These are phyloP conservation scores for Chymomyza costata DNA, from an alignment of 1,140 invertebrate genomes.

Conservation along the genomic window DNA sequence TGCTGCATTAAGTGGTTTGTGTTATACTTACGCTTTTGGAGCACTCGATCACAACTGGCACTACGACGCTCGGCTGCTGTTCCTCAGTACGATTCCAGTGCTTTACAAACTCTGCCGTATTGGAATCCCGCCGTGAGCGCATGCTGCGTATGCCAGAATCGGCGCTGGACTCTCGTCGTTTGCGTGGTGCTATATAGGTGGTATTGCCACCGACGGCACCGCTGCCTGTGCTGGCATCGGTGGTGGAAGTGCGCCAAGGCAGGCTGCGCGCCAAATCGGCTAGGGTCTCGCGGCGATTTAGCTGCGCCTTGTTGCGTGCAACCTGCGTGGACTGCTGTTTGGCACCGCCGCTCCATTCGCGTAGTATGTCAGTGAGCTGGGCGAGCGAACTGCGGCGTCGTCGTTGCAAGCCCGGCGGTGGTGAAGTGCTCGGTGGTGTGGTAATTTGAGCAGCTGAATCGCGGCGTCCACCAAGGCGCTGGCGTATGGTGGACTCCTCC, in stretches of 20 bases:
- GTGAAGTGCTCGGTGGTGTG: slow-evolving; percentile 81
- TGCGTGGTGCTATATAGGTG: slow-evolving; percentile 78
- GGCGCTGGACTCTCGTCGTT: slow-evolving; percentile 87
- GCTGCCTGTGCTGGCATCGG: slow-evolving; percentile 75
- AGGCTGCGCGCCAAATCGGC: slow-evolving; percentile 87
- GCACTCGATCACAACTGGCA: slow-evolving; percentile 59
- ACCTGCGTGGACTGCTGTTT: slow-evolving; percentile 58
- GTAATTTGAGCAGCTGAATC: slow-evolving; percentile 93
- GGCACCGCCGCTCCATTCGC: slow-evolving; percentile 88
- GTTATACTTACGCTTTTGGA: slow-evolving; percentile 63
- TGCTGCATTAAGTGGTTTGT: neutral
- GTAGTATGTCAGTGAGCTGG: slow-evolving; percentile 89
- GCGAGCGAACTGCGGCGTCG: slow-evolving; percentile 88
- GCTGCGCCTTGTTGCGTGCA: slow-evolving; percentile 79
- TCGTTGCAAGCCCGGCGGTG: slow-evolving; percentile 78
- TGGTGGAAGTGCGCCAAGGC: slow-evolving; percentile 82
- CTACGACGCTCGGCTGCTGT: slow-evolving; percentile 27
- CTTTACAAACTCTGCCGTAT: slow-evolving; percentile 84
- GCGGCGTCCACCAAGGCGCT: slow-evolving; percentile 86
- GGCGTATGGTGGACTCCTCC: slow-evolving; percentile 88
- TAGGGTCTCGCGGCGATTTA: slow-evolving; percentile 88
- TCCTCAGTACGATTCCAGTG: slow-evolving; percentile 80
- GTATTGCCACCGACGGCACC: slow-evolving; percentile 58
- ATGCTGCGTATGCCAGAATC: slow-evolving; percentile 88
- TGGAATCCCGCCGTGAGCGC: slow-evolving; percentile 83